Conservation (phyloP, 2,113 vertebrate species). For the Dasyprocta punctata region DNA sequence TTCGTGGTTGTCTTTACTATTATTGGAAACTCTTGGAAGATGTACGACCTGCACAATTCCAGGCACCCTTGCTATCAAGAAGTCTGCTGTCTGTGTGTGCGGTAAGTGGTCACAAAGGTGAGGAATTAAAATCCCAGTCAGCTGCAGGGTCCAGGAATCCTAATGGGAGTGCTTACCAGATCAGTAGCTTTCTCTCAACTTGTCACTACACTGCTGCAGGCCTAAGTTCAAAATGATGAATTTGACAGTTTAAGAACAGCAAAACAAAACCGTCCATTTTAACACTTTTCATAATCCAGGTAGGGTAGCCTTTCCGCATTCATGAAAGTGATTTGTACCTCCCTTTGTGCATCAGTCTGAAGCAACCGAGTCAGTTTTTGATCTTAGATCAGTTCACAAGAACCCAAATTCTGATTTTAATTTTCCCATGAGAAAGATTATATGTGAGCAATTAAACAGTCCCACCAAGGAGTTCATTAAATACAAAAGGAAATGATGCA, state of each 20-base stretch:
- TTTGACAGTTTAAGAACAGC: neutral
- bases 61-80: neutral
- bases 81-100: neutral
- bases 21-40: neutral
- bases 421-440: neutral
- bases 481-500: neutral
- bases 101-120: neutral
- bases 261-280: too few relatives aligned
- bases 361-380: neutral
- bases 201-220: neutral
- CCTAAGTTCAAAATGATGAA: neutral
- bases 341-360: neutral
- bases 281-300: neutral
- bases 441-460: neutral
- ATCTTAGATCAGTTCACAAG: neutral
- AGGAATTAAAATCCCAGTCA: neutral
- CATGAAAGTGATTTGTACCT: neutral
- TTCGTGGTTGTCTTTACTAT: neutral
- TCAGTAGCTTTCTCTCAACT: neutral
- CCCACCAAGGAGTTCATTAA: slow-evolving; percentile 17
- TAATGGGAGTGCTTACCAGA: neutral
- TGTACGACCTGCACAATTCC: neutral
- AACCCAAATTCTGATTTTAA: neutral
- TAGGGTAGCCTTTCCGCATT: rapidly evolving
- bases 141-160: neutral